Evolutionary conservation across 2,113 vertebrate species (phyloP).

Genomic region (Serilophus lunatus): DNA sequence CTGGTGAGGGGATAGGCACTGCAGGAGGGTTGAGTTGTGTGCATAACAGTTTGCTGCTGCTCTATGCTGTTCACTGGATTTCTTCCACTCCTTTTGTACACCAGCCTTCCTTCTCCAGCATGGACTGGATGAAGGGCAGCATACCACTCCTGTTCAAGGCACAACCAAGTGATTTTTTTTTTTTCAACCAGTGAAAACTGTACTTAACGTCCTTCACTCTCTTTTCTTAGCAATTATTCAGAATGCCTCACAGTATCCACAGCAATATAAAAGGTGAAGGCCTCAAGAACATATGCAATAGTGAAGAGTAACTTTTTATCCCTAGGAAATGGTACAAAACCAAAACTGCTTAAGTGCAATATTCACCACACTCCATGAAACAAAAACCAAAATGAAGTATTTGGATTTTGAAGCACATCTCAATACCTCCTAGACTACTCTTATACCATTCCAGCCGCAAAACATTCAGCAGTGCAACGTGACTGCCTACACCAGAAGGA

Average conservation of each 20-base stretch:
- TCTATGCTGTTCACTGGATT: not conserved
- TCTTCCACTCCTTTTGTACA: not conserved
- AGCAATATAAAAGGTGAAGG: not conserved
- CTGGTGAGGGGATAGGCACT: not conserved
- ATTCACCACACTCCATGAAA: not conserved
- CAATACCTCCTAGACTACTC: not conserved
- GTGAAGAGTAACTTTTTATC: not conserved
- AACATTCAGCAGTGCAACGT: not conserved
- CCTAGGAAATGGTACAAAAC: not conserved
- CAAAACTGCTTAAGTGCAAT: not conserved
- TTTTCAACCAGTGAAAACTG: not conserved
- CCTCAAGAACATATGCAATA: not conserved
- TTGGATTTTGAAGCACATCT: not conserved
- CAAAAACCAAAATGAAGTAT: not conserved
- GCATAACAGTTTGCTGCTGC: not conserved
- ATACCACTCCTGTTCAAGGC: not conserved
- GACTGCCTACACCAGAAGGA: accelerated
- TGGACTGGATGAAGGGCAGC: not conserved
- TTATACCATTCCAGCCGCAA: not conserved
- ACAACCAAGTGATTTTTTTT: not conserved
- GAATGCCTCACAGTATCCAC: not conserved
- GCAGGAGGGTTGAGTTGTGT: not conserved
- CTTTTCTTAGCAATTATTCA: not conserved
- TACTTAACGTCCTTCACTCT: not conserved
- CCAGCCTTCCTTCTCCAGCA: not conserved